Evolutionary conservation across 2,888 invertebrate genomes (phyloP).

Genomic region (Sympetrum striolatum): DNA sequence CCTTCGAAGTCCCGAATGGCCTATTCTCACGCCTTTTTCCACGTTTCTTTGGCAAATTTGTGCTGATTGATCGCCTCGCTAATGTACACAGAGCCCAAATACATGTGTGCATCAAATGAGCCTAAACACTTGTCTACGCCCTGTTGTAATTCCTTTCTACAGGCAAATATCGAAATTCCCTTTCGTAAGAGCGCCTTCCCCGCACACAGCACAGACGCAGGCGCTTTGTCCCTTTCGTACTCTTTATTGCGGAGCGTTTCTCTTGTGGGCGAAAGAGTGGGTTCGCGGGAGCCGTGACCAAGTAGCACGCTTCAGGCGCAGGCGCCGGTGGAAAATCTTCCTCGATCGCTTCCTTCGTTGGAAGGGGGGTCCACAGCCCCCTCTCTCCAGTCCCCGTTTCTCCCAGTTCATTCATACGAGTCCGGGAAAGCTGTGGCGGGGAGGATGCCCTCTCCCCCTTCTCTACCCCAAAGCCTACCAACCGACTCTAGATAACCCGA

Average conservation of each 20-base stretch:
- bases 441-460: background rate
- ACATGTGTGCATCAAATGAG: background rate
- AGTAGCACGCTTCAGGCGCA: background rate
- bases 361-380: too few species aligned
- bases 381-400: background rate
- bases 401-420: constrained; percentile 38
- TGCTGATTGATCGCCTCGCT: background rate
- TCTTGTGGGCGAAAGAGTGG: background rate
- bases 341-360: constrained; percentile 18
- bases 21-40: background rate
- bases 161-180: background rate
- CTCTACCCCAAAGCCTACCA: background rate
- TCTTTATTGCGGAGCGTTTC: background rate
- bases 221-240: background rate
- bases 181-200: background rate
- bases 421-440: constrained; percentile 40
- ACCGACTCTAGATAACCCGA: background rate
- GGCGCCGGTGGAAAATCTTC: constrained; percentile 10
- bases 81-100: too few species aligned
- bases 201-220: background rate
- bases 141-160: background rate
- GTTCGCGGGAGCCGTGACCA: background rate
- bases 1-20: background rate
- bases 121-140: background rate
- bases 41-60: background rate